Base-by-base conservation (phyloP, 2,888 invertebrate genomes). In the Dinocampus coccinellae region DNA sequence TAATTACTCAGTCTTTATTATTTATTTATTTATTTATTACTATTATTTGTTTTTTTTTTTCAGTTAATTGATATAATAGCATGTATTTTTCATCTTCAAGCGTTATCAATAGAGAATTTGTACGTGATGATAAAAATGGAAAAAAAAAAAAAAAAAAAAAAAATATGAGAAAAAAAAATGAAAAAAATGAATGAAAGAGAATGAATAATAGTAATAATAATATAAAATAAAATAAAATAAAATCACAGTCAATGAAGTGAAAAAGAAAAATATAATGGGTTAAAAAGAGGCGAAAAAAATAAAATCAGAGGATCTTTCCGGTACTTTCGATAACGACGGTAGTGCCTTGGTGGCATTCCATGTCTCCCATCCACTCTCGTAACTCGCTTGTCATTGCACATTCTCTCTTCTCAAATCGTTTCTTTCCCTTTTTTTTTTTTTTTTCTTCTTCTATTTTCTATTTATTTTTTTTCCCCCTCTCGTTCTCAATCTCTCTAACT, bases 251-350 rank as follows among this genome's bases (percentile, higher is more conserved):
- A 26, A n/a, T 62, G 66, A 6, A 10, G 22, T 39, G 29, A 57
- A 22, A 29, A 20, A 9, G 22, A 52, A 55, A 62, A 34, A 42
- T 22, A 26, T 34, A 29, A 52, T 20, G 13, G n/a, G 33, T 39
- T 62, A 26, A 36, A 60, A 3, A 36, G 16, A n/a, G 24, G 22
- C 10, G 29, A 64, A 11, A 47, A 42, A 39, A 58, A 42, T 33
- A 33, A 26, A 69, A 74, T 75, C 69, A 83, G 76, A 81, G 79
- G 75, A 82, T 83, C 75, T 82, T n/a, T 82, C 53, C 84, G 77
- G 75, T 80, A 82, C 74, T 78, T 79, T 72, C 77, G 79, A 76
- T 78, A 82, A 70, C 80, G 78, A 72, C 80, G 80, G 76, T 82
- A 81, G 75, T 79, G 79, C 70, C 64, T 70, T 42, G 58, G 42